Conservation (phyloP, 2,113 vertebrate genomes). For the human (Homo sapiens) region DNA sequence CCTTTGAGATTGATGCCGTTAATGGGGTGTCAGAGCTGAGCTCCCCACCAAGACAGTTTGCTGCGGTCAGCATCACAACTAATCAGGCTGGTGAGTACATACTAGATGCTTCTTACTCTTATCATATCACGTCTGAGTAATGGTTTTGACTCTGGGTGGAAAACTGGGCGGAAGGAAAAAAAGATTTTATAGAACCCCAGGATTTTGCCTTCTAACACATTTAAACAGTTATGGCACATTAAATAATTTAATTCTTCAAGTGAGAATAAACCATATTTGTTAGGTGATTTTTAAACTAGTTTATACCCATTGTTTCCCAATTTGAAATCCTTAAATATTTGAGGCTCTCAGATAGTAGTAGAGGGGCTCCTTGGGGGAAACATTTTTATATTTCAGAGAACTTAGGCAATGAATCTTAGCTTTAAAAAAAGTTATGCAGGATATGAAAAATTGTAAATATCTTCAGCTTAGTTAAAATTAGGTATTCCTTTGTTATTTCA, state of each 20-base stretch:
- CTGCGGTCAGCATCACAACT: constrained; percentile 96
- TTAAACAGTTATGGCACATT: not conserved
- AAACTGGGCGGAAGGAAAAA: not conserved
- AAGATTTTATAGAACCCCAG: not conserved
- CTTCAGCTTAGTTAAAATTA: not conserved
- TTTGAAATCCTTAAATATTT: not conserved
- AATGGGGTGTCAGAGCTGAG: constrained; percentile 94
- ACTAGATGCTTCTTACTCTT: not conserved
- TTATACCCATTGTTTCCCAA: not conserved
- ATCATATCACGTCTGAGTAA: not conserved
- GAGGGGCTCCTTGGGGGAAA: not conserved
- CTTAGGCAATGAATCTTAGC: not conserved
- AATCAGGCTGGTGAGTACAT: constrained; percentile 96
- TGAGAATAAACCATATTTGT: not conserved
- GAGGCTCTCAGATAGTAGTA: not conserved
- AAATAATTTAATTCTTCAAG: not conserved
- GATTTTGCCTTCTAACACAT: not conserved
- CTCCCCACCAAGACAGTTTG: constrained; percentile 88
- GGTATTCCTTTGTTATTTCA: not conserved
- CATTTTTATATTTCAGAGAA: not conserved
- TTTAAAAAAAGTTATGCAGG: not conserved
- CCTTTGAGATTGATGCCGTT: constrained; percentile 95
- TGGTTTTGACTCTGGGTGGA: not conserved
- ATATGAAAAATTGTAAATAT: not conserved
- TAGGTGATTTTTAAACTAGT: not conserved